Conservation (phyloP, 37 sponge, comb jelly and placozoan species). For the Diacarnus erythraeanus region DNA sequence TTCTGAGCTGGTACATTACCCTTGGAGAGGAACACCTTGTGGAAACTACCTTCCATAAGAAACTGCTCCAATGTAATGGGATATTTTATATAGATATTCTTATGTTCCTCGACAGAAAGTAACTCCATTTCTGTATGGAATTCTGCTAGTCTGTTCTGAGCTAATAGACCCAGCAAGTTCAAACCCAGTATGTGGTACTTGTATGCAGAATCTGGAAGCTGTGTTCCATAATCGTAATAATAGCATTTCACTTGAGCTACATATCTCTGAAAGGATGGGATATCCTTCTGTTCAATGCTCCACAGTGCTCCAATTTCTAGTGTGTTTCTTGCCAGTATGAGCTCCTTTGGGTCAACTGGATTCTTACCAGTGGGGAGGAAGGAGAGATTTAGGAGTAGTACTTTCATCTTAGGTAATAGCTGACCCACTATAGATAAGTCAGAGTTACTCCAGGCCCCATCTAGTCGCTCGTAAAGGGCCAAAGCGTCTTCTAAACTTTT, state of each 20-base stretch:
- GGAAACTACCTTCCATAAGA: conserved; percentile 98
- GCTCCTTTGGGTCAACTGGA: conserved; percentile 35
- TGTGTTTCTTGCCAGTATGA: conserved; percentile 78
- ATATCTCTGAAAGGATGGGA: conserved; percentile 90
- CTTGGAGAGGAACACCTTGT: conserved; percentile 89
- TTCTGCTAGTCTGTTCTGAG: conserved; percentile 90
- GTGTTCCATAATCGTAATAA: conserved; percentile 81
- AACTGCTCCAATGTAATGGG: conserved; percentile 92
- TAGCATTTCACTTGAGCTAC: conserved; percentile 92
- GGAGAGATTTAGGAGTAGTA: conserved; percentile 51
- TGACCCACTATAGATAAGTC: conserved; percentile 43
- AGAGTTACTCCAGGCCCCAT: conserved; percentile 60
- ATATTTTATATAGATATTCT: conserved; percentile 88
- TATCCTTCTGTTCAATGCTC: conserved; percentile 87
- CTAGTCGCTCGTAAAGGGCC: conserved; percentile 57
- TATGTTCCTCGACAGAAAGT: conserved; percentile 72
- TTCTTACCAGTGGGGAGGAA: conserved; percentile 60
- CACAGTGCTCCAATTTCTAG: conserved; percentile 96
- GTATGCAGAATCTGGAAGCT: conserved; percentile 77
- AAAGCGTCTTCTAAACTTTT: conserved; percentile 39
- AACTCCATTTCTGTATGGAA: conserved; percentile 96
- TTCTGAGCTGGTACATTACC: conserved; percentile 89
- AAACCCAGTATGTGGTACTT: conserved; percentile 87
- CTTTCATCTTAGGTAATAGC: conserved; percentile 52
- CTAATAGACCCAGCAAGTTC: conserved; percentile 85